Evolutionary conservation across 2,797 vertebrate species (phyloP).

Genomic region (Tarsius wallacei): DNA sequence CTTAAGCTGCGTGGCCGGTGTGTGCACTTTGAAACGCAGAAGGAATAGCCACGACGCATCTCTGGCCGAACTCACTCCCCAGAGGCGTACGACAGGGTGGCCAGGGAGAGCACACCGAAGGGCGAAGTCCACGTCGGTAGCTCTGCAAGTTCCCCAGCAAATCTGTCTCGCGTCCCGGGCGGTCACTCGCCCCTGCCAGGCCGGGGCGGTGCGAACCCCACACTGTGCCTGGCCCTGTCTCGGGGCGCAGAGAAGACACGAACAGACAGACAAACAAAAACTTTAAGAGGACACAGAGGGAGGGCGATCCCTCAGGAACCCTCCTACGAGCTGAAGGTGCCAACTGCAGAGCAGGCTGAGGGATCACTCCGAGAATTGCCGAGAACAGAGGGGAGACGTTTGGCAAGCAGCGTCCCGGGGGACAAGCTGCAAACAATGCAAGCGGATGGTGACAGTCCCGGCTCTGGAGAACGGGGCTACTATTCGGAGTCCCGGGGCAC

Average conservation of each 20-base stretch:
- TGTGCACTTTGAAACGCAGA: slow-evolving; percentile 53
- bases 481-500: slow-evolving; percentile 27
- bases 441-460: background rate
- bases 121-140: slow-evolving; percentile 6
- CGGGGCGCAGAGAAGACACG: background rate
- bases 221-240: slow-evolving; percentile 3
- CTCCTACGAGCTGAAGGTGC: slow-evolving; percentile 42
- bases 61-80: slow-evolving; percentile 63
- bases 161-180: slow-evolving; percentile 58
- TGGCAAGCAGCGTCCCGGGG: slow-evolving; percentile 52
- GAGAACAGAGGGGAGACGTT: slow-evolving; percentile 75
- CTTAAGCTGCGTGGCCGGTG: slow-evolving; percentile 61
- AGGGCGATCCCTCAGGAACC: slow-evolving; percentile 15
- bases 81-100: slow-evolving; percentile 49
- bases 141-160: slow-evolving; percentile 66
- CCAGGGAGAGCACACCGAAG: slow-evolving; percentile 63
- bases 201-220: slow-evolving; percentile 19
- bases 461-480: slow-evolving; percentile 60
- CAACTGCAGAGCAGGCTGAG: slow-evolving; percentile 26
- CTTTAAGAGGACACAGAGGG: slow-evolving; percentile 34
- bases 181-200: slow-evolving; percentile 55
- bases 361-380: slow-evolving; percentile 41
- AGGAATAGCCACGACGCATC: slow-evolving; percentile 50
- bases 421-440: slow-evolving; percentile 72
- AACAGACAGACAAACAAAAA: background rate